Base-by-base conservation (phyloP, 1,140 invertebrate species). In the Lucilia sericata region DNA sequence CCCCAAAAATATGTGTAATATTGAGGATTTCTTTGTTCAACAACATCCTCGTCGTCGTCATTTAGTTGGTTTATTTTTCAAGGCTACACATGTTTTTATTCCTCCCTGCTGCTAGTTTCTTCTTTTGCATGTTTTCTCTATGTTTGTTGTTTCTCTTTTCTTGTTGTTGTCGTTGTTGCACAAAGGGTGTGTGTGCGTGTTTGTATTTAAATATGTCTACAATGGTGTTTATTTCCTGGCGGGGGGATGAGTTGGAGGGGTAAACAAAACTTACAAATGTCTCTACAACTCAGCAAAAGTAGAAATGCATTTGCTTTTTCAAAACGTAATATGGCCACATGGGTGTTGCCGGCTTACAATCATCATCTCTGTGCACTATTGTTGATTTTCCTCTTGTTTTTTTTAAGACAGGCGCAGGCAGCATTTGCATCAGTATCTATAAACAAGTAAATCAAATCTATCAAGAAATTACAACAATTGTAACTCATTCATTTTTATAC, bases 301-400 rank as follows among this genome's bases (percentile, higher is more conserved):
- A n/a, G 25, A 30, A 78, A 78, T 78, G 75, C 75, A 80, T 51
- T n/a, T n/a, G n/a, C n/a, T 70, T 70, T 70, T 49, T 42, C 51
- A 25, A 49, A n/a, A 12, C 34, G 13, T 70, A 8, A 80, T 21
- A 80, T 49, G 74, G 74, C 30, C 34, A 76, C 74, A 76, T 76
- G 76, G 76, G 76, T 80, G 76, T 80, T 80, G 76, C 76, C 76
- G 76, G 76, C 75, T 47, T 78, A 78, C 47, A 47, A 21, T 70
- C 65, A n/a, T 70, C 19, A 25, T 70, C 65, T 70, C 65, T 55
- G 21, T 70, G 65, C 65, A 70, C n/a, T 70, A 12, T 70, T 80
- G 9, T 19, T 78, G 21, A 42, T 75, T 36, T 75, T 30, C 2
- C 42, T 78, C 34, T 36, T 30, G 25, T 47, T 47, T 78, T 21